Conservation (phyloP, 2,797 vertebrate species). For the Echiichthys vipera region DNA sequence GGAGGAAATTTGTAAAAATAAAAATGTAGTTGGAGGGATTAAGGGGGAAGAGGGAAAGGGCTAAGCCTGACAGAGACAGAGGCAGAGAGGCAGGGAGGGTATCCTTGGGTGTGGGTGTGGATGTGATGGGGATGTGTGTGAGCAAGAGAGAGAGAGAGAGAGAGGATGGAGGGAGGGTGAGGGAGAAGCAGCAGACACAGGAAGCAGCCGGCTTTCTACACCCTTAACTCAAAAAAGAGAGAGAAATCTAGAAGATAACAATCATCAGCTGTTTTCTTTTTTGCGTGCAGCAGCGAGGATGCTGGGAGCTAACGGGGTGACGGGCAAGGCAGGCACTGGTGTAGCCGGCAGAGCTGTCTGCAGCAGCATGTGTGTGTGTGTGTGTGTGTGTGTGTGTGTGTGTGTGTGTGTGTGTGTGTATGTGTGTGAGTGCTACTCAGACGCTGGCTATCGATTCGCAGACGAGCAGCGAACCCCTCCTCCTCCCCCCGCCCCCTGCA, state of each 20-base stretch:
- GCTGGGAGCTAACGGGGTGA: slow-evolving; percentile 34
- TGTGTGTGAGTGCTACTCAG: slow-evolving; percentile 72
- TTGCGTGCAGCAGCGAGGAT: slow-evolving; percentile 25
- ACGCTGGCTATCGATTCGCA: slow-evolving; percentile 84
- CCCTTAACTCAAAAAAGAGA: slow-evolving; percentile 39
- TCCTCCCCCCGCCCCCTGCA: slow-evolving; percentile 27
- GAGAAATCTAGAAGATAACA: slow-evolving; percentile 1
- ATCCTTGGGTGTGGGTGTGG: slow-evolving; percentile 82
- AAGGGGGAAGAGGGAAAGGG: slow-evolving; percentile 27
- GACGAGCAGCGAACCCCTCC: slow-evolving; percentile 61
- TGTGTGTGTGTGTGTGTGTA: slow-evolving; percentile 30
- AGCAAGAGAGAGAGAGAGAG: slow-evolving; percentile 33
- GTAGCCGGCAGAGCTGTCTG: slow-evolving; percentile 56
- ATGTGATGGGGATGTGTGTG: slow-evolving; percentile 65
- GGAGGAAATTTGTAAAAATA: neutral
- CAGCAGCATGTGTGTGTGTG: slow-evolving; percentile 47
- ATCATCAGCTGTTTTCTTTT: slow-evolving; percentile 11
- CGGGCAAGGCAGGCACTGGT: slow-evolving; percentile 37
- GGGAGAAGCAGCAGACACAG: slow-evolving; percentile 51
- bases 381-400: slow-evolving; percentile 53
- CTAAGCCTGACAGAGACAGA: slow-evolving; percentile 31
- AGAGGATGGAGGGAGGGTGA: slow-evolving; percentile 25
- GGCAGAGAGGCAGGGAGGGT: slow-evolving; percentile 60
- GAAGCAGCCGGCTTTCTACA: slow-evolving; percentile 52
- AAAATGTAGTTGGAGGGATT: slow-evolving; percentile 28